phyloP scores from a whole-genome alignment of 2,888 invertebrate species.

The Odontothrips loti region DNA sequence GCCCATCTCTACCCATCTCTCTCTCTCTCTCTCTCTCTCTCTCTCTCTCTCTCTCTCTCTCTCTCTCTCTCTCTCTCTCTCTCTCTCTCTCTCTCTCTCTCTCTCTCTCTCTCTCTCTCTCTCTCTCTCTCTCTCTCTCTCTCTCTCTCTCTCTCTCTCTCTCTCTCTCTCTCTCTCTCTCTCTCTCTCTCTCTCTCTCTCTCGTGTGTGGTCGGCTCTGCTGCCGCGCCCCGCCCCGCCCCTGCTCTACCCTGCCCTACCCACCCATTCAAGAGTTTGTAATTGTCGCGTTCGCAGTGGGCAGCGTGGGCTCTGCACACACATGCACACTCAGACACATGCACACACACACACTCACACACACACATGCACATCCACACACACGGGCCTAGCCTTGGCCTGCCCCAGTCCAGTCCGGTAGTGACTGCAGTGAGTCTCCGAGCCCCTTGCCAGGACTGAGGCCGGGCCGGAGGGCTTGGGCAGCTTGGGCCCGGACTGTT shows the following conservation, averaged over 20 bases:
- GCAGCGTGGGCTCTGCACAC: too few species aligned
- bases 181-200: too few species aligned
- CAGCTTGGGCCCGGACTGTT: too few species aligned
- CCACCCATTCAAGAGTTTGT: neutral
- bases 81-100: neutral
- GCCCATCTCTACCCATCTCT: neutral
- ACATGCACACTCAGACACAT: too few species aligned
- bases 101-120: neutral
- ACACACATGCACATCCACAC: too few species aligned
- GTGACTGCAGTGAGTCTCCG: too few species aligned
- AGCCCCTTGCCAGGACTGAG: too few species aligned
- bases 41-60: neutral
- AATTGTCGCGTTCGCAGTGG: too few species aligned
- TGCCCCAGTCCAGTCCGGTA: neutral
- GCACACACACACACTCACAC: too few species aligned
- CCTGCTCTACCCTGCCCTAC: neutral
- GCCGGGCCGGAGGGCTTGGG: too few species aligned
- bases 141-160: neutral
- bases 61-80: too few species aligned
- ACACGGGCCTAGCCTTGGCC: neutral
- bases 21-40: neutral
- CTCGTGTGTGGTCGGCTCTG: too few species aligned
- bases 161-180: neutral
- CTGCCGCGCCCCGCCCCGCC: neutral
- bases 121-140: neutral